Evolutionary conservation across 2,113 vertebrate species (phyloP).

Genomic region (Athene cunicularia): DNA sequence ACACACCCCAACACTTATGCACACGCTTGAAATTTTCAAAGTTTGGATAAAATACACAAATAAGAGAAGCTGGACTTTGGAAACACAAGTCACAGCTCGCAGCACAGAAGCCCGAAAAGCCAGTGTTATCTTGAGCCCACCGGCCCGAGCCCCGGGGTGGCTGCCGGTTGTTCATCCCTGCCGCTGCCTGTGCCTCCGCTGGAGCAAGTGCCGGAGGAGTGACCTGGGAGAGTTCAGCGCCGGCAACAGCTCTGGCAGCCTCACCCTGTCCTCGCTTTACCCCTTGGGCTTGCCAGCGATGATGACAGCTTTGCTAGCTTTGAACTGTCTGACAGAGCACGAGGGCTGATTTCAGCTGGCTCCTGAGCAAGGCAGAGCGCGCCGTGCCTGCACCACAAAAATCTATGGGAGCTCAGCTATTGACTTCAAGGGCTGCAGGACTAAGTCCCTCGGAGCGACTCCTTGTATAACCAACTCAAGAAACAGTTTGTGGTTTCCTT

Average conservation of each 20-base stretch:
- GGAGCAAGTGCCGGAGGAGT: not conserved
- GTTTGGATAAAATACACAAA: rapidly evolving
- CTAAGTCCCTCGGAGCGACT: not conserved
- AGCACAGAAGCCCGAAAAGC: not conserved
- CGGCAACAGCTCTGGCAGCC: constrained; percentile 34
- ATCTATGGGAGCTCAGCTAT: not conserved
- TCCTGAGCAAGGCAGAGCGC: not conserved
- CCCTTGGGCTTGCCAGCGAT: not conserved
- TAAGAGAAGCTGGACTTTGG: not conserved
- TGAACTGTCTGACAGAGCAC: constrained; percentile 22
- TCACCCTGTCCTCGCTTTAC: constrained; percentile 37
- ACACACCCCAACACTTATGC: no score
- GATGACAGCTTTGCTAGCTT: constrained; percentile 55
- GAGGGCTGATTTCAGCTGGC: constrained; percentile 40
- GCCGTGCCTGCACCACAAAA: constrained; percentile 8
- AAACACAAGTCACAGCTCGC: not conserved
- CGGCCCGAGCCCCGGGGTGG: rapidly evolving
- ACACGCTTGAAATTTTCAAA: not conserved
- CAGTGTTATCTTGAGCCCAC: rapidly evolving
- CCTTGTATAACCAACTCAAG: not conserved
- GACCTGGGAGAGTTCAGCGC: constrained; percentile 47
- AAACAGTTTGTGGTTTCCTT: constrained; percentile 54
- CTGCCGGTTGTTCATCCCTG: rapidly evolving
- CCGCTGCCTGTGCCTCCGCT: rapidly evolving
- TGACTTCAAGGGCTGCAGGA: not conserved